These are phyloP conservation scores for Tethea ocularis DNA, from an alignment of 2,888 invertebrate species.

Conservation along the genomic window DNA sequence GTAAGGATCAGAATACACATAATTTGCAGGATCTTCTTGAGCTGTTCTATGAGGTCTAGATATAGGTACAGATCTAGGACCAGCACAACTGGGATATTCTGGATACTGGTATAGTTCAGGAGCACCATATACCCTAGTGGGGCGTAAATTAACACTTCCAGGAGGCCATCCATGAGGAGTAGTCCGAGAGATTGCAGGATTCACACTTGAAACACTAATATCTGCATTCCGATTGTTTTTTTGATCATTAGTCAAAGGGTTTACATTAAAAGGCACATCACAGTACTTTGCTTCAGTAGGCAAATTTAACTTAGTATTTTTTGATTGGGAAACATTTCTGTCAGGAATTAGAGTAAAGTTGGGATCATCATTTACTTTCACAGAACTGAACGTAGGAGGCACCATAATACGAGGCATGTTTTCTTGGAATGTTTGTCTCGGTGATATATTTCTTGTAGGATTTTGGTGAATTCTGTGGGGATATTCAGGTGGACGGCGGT, in stretches of 20 bases:
- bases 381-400: constrained; percentile 65
- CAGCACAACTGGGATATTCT: constrained; percentile 66
- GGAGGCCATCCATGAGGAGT: constrained; percentile 62
- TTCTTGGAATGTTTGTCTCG: constrained; percentile 82
- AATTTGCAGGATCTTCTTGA: constrained; percentile 61
- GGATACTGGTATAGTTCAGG: constrained; percentile 70
- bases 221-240: constrained; percentile 66
- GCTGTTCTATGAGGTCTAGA: constrained; percentile 55
- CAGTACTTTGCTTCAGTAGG: constrained; percentile 70
- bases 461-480: constrained; percentile 65
- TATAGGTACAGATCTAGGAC: constrained; percentile 59
- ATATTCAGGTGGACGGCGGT: constrained; percentile 68
- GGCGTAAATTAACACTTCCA: constrained; percentile 55
- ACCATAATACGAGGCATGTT: constrained; percentile 80
- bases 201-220: constrained; percentile 62
- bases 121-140: constrained; percentile 60
- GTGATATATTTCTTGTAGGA: constrained; percentile 77
- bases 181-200: constrained; percentile 50
- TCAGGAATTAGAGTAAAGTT: constrained; percentile 48
- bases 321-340: constrained; percentile 46
- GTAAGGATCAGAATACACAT: constrained; percentile 62
- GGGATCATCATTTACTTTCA: constrained; percentile 63
- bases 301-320: constrained; percentile 63
- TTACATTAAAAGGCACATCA: constrained; percentile 80
- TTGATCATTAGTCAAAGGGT: constrained; percentile 64